Evolutionary conservation across 2,888 invertebrate genomes (phyloP), one percentile per base, ranked within the genome.

Genomic region (Argyra leucocephala): DNA sequence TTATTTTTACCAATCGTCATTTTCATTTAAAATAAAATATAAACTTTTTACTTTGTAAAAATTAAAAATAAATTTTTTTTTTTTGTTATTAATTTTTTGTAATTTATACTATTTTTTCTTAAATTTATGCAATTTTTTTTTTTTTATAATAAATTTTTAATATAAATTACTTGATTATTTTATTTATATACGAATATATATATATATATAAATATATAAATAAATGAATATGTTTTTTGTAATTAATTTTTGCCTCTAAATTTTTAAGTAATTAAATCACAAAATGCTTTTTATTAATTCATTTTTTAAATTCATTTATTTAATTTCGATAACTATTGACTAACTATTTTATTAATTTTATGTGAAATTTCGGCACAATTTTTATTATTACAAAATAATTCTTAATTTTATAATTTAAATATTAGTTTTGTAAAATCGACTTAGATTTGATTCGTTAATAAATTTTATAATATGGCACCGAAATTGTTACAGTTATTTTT

Each of bases 1-100:
- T 78, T 74, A 68, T 76, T 48, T 77, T n/a, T n/a, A 63, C 78
- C 78, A 70, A 79, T 76, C 60, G 79, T 79, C 79, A 79, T 79
- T 68, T 69, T 73, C 1, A 12, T 21, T 62, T 59, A 59, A 58
- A 58, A n/a, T n/a, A n/a, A n/a, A n/a, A n/a, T n/a, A n/a, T n/a
- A n/a, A n/a, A n/a, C n/a, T n/a, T n/a, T n/a, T n/a, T n/a, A n/a
- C n/a, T 18, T 37, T 15, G 15, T 37, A 37, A 37, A 15, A 36
- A 12, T 26, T n/a, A n/a, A n/a, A n/a, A n/a, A n/a, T n/a, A n/a
- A n/a, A 22, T 63, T 31, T 62, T 21, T 37, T 57, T 66, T 61
- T 24, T 57, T 23, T 62, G 22, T n/a, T n/a, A n/a, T n/a, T n/a
- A n/a, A n/a, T 66, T 37, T 31, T 31, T 63, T 24, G 37, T 36